Evolutionary conservation across 2,888 invertebrate species (phyloP), one percentile per base, ranked within the genome.

Genomic region (Drepanosiphum platanoidis): DNA sequence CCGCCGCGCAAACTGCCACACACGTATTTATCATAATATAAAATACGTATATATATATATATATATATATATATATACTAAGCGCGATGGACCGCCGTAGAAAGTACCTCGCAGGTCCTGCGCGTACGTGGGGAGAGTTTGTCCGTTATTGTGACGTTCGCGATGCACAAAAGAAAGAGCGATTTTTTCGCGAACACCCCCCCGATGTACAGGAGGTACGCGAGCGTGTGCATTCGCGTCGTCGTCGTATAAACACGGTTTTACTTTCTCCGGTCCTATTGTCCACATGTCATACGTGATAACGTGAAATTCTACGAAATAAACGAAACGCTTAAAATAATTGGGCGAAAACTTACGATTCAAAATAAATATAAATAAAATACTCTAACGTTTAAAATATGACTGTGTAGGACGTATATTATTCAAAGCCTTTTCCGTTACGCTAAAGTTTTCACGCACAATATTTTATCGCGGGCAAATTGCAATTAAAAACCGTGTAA

Each of bases 401-500:
- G 22, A 61, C 27, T 9, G 9, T 2, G 1, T 9, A 11, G 27
- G 9, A 61, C 61, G 3, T 27, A 61, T n/a, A n/a, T n/a, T n/a
- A n/a, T n/a, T n/a, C n/a, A n/a, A n/a, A 27, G 27, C 61, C 9
- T 22, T 9, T 42, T 27, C 61, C 8, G 18, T 18, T 52, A 52
- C 52, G 18, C 52, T 18, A 27, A 61, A 61, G 61, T 61, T 61
- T 61, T 61, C 27, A 27, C 9, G 13, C 3, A 58, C 22, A 61
- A n/a, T 42, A 42, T 32, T 72, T 72, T 72, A 72, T 42, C 72
- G 72, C 42, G 22, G 27, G 42, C 42, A 30, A 13, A 27, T 78
- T 30, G 64, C 64, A 78, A 78, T 78, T 78, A 78, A 78, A 64
- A 78, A 36, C 64, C 66, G 66, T 79, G 79, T 46, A 66, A 78